Conservation (phyloP, 2,797 vertebrate species). For the Myripristis murdjan region DNA sequence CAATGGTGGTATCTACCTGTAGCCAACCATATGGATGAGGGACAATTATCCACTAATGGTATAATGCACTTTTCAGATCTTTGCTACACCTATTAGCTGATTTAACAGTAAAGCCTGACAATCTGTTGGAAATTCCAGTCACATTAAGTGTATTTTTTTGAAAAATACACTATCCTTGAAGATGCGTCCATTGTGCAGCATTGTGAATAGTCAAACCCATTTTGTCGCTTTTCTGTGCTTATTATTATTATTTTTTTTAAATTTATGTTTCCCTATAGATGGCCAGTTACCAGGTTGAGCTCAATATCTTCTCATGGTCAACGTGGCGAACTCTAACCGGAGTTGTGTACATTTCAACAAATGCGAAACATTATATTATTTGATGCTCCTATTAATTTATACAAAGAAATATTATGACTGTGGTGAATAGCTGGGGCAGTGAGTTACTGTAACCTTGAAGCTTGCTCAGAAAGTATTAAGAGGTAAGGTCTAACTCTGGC, state of each 20-base stretch:
- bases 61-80: conserved; percentile 47
- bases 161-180: not conserved
- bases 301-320: not conserved
- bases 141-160: not conserved
- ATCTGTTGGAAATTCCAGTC: conserved; percentile 7
- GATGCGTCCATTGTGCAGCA: not conserved
- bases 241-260: too few relatives aligned
- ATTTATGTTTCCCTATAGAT: too few relatives aligned
- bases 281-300: too few relatives aligned
- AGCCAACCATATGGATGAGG: conserved; percentile 69
- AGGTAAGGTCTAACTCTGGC: conserved; percentile 37
- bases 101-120: conserved; percentile 34
- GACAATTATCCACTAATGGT: conserved; percentile 65
- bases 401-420: conserved; percentile 22
- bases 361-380: conserved; percentile 14
- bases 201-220: too few relatives aligned
- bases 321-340: not conserved
- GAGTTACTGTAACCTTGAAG: conserved; percentile 51
- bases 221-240: too few relatives aligned
- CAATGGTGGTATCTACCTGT: conserved; percentile 63
- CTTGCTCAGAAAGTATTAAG: conserved; percentile 45
- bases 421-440: conserved; percentile 57
- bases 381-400: conserved; percentile 9
- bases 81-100: conserved; percentile 55
- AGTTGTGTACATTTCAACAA: not conserved